These are phyloP conservation scores for Cyrtorhinus lividipennis DNA, from an alignment of 1,140 invertebrate genomes.

Conservation along the genomic window DNA sequence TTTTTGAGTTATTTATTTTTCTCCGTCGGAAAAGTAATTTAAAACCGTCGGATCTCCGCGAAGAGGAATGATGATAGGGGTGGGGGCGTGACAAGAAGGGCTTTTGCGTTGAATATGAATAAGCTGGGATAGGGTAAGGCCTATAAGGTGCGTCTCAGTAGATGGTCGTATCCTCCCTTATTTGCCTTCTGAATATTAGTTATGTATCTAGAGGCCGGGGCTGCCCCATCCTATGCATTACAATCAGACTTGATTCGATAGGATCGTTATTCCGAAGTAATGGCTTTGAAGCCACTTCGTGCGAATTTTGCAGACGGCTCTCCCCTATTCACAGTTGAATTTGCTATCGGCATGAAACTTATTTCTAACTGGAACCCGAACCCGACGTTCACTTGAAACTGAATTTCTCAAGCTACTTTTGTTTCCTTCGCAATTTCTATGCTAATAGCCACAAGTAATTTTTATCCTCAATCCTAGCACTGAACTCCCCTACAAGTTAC, in stretches of 20 bases:
- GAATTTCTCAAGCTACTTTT: too few relatives aligned
- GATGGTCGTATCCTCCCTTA: neutral
- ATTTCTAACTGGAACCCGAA: too few relatives aligned
- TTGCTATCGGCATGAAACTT: too few relatives aligned
- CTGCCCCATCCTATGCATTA: slow-evolving; percentile 5
- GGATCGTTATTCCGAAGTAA: neutral
- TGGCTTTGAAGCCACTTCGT: neutral
- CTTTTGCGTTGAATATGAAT: slow-evolving; percentile 6
- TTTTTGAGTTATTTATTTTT: slow-evolving; percentile 9
- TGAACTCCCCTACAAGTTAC: too few relatives aligned
- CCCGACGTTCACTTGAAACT: too few relatives aligned
- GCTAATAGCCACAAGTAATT: too few relatives aligned
- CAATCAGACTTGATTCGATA: slow-evolving; percentile 3
- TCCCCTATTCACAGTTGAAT: neutral
- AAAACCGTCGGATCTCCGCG: neutral
- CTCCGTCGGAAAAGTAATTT: slow-evolving; percentile 5
- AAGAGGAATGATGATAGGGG: neutral
- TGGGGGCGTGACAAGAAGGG: neutral
- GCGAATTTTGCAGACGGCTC: too few relatives aligned
- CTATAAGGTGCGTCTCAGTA: neutral
- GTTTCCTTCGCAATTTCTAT: too few relatives aligned
- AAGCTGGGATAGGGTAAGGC: neutral
- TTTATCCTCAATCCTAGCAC: too few relatives aligned
- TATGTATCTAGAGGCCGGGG: neutral
- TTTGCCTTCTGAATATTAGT: neutral